phyloP scores from a whole-genome alignment of 2,888 invertebrate species.

The Drosophila longiperda region DNA sequence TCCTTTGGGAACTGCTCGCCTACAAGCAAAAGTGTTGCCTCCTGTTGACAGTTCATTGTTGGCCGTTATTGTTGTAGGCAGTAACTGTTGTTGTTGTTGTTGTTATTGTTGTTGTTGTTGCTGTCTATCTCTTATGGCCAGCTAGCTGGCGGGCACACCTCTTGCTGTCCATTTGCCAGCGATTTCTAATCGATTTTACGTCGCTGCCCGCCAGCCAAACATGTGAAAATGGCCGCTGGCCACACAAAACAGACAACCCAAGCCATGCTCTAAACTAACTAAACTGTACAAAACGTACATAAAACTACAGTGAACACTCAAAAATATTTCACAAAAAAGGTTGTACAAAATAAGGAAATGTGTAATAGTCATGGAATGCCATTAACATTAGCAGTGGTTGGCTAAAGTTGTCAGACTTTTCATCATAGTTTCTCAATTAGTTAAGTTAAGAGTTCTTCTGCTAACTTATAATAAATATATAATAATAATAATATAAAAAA shows the following conservation, averaged over 20 bases:
- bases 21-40: conserved; percentile 40
- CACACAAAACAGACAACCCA: conserved; percentile 15
- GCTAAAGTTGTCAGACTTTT: not conserved
- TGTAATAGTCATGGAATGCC: not conserved
- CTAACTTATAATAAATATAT: not conserved
- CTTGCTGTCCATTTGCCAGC: conserved; percentile 78
- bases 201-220: conserved; percentile 45
- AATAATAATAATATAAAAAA: not conserved
- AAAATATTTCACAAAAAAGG: not conserved
- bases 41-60: conserved; percentile 31
- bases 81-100: conserved; percentile 6
- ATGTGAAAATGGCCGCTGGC: conserved; percentile 58
- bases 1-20: conserved; percentile 54
- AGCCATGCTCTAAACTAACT: conserved; percentile 33
- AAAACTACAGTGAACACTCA: conserved; percentile 4
- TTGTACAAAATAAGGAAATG: not conserved
- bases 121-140: conserved; percentile 57
- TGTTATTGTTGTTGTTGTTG: conserved; percentile 20
- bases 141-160: conserved; percentile 71
- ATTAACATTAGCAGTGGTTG: not conserved
- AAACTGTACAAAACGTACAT: conserved; percentile 6
- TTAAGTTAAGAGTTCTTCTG: not conserved
- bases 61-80: conserved; percentile 26
- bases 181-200: conserved; percentile 79
- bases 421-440: not conserved